phyloP scores from a whole-genome alignment of 2,113 vertebrate genomes.

The Empidonax traillii region DNA sequence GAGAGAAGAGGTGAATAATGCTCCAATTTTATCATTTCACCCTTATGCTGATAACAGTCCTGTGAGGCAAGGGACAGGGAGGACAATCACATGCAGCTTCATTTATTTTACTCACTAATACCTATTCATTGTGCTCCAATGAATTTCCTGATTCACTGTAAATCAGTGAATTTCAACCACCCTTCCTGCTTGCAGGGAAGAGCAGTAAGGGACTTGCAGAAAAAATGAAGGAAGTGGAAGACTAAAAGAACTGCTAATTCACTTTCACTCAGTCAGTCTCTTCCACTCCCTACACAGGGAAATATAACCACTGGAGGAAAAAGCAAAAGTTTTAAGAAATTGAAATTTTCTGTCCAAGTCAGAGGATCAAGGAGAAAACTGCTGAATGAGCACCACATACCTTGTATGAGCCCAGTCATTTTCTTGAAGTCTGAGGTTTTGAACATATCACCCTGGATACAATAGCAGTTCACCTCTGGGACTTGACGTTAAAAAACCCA shows the following conservation, averaged over 20 bases:
- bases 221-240: background rate
- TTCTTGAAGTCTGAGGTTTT: background rate
- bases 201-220: background rate
- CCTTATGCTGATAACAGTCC: background rate
- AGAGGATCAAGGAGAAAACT: background rate
- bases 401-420: background rate
- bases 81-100: background rate
- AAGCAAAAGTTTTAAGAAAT: background rate
- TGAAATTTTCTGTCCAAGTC: background rate
- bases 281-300: background rate
- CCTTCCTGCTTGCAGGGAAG: background rate
- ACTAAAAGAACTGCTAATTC: background rate
- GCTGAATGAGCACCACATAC: background rate
- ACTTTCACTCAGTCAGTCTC: background rate
- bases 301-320: background rate
- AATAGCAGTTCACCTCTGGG: background rate
- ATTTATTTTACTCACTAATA: background rate
- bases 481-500: background rate
- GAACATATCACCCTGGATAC: background rate
- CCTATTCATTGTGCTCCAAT: background rate
- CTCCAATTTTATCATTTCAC: background rate
- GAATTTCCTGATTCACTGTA: background rate
- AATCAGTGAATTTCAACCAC: background rate
- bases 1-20: background rate
- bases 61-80: background rate